Base-by-base conservation (phyloP, 2,888 invertebrate genomes). In the Steinernema scapterisci region DNA sequence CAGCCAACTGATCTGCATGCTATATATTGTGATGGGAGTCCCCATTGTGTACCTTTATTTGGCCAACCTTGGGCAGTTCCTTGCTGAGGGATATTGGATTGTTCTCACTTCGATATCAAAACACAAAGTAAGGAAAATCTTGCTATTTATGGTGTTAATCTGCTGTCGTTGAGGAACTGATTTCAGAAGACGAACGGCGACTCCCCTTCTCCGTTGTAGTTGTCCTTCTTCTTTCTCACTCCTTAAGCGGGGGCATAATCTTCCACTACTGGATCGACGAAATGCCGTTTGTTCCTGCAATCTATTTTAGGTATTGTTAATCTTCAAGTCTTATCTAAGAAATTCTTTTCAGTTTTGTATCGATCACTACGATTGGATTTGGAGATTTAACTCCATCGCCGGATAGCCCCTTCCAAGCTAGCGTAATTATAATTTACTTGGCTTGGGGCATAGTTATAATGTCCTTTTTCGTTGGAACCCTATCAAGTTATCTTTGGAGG, bases 321-420 rank as follows among this genome's bases (percentile, higher is more conserved):
- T 70, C 72, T 16, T 52, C 63, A n/a, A 38, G 74, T 45, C 0
- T 9, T 16, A 1, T 0, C 11, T 56, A 72, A 11, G 11, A 31
- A 6, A 19, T 9, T 9, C 19, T 16, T 71, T 81, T 63, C 70
- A 85, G 85, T 75, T 85, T 85, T 75, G 82, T 84, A 23, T 83
- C 84, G 23, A 82, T 84, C 70, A 79, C 85, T 9, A 85, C 85
- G 0, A 85, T 85, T 27, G 85, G 85, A 0, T 85, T 77, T 70
- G 85, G 85, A 1, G 85, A 85, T 63, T 73, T 81, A 27, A 71
- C 72, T 13, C 82, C 82, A 0, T 76, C 80, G 16, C 82, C 83
- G 9, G 76, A 79, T 23, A 77, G 77, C 27, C 52, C 51, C 5
- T 71, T 80, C 21, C 80, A 84, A 70, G 78, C 81, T 25, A 13